Base-by-base conservation (phyloP, 2,888 invertebrate genomes). In the Phyllotreta striolata region DNA sequence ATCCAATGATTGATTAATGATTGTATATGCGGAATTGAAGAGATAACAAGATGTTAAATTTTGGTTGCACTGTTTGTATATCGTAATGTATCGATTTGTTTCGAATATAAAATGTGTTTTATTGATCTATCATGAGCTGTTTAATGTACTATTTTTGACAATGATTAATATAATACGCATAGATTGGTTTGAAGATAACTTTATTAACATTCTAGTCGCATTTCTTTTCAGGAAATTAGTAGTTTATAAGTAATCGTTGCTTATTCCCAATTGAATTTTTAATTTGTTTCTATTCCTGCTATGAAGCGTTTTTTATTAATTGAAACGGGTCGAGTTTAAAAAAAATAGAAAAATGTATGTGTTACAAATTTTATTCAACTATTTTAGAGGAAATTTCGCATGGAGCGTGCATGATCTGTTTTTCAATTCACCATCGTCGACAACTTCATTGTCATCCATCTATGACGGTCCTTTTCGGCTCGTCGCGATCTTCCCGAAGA, bases 1-100 rank as follows among this genome's bases (percentile, higher is more conserved):
- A 68, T 70, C 64, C 67, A 67, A 69, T 71, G 66, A 68, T 49
- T 70, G 71, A 71, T 70, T 71, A 66, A 72, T 69, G 66, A 58
- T 60, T 63, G 61, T 64, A 66, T 9, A 54, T 52, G 54, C 13
- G 13, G 56, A 44, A 41, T 51, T 62, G 49, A 49, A 38, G 12
- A 43, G 41, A 51, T 43, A 37, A 51, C 40, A 59, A 59, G 51
- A 59, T 51, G 41, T 35, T 39, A 34, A 58, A 58, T 24, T 24
- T 7, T 57, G 47, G 44, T 56, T 44, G 37, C 44, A 44, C 10
- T 44, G 44, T 44, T 44, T n/a, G 44, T n/a, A 24, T 24, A n/a
- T n/a, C n/a, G n/a, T n/a, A n/a, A n/a, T 24, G 24, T 24, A 24
- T 24, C 4, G 24, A 24, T 24, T 24, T 24, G 4, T 24, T 24